Evolutionary conservation across 2,113 vertebrate species (phyloP).

Genomic region (Boleophthalmus pectinirostris): DNA sequence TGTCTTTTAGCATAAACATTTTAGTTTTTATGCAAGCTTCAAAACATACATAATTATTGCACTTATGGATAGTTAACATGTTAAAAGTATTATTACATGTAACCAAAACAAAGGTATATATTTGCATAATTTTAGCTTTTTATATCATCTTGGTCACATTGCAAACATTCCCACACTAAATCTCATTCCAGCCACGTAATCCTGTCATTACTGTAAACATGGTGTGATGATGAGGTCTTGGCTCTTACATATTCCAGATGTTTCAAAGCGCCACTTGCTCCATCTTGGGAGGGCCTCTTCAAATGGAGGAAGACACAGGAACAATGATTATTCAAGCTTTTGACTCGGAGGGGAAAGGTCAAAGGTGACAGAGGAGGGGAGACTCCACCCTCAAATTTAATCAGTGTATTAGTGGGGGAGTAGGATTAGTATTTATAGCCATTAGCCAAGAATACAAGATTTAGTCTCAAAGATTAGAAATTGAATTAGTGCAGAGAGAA

Average conservation of each 20-base stretch:
- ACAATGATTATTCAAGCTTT: slow-evolving; percentile 60
- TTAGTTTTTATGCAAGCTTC: background rate
- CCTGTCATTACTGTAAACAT: slow-evolving; percentile 10
- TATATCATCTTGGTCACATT: background rate
- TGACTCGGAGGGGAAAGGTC: slow-evolving; percentile 22
- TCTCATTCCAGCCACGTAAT: background rate
- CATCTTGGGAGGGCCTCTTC: slow-evolving; percentile 67
- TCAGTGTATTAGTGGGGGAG: slow-evolving; percentile 15
- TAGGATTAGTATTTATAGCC: slow-evolving; percentile 49
- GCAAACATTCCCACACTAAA: background rate
- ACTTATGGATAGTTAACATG: background rate
- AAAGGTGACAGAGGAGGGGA: slow-evolving; percentile 1
- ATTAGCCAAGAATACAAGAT: slow-evolving; percentile 8
- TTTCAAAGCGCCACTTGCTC: slow-evolving; percentile 72
- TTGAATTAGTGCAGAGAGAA: slow-evolving; percentile 32
- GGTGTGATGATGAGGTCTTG: slow-evolving; percentile 59
- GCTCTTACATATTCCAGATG: slow-evolving; percentile 77
- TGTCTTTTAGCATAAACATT: background rate
- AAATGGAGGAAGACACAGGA: slow-evolving; percentile 70
- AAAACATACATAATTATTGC: background rate
- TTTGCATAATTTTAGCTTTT: background rate
- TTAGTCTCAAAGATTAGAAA: slow-evolving; percentile 13
- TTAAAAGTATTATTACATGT: background rate
- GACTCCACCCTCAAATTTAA: background rate
- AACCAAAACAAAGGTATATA: background rate